Evolutionary conservation across 2,888 invertebrate species (phyloP), one percentile per base, ranked within the genome.

Genomic region (Diaphora mendica): DNA sequence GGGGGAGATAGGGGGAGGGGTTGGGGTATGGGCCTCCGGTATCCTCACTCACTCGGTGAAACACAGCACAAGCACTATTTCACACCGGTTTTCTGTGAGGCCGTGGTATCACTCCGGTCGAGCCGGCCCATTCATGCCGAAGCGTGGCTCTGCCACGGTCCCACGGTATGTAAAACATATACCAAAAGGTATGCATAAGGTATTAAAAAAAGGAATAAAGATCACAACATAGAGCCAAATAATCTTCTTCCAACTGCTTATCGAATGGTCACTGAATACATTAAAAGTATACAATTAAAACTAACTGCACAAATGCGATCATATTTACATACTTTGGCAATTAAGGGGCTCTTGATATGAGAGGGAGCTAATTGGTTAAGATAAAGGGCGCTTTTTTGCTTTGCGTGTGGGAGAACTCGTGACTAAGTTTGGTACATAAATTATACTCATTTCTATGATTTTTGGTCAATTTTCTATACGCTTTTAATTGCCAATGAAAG

Each of bases 211-310:
- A n/a, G n/a, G 39, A 64, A 59, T 35, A 48, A 59, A 55, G 17
- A 20, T 35, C 44, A 35, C 1, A 30, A 67, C 20, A 7, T n/a
- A 55, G 3, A 62, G 20, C 17, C 62, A 55, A 33, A 64, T 64
- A n/a, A 26, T 35, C 13, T 55, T 48, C 75, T 77, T 73, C 7
- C 74, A 83, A 81, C 85, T 81, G 75, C 75, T 69, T 67, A 33
- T 59, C 17, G 35, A 69, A 69, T 72, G 78, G 75, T 68, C 78
- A 77, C 80, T 77, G 83, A 79, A 84, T 81, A 85, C 77, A 87
- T 86, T 86, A 85, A 80, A 87, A 82, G 67, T 74, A 77, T 82
- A 85, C 83, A 84, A 87, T 86, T 84, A 87, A 85, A 80, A 77
- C 77, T 82, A 79, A 74, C 72, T 74, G 68, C 78, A 75, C 76